phyloP scores from a whole-genome alignment of 2,797 vertebrate genomes.

The Sebastes baramenuke region DNA sequence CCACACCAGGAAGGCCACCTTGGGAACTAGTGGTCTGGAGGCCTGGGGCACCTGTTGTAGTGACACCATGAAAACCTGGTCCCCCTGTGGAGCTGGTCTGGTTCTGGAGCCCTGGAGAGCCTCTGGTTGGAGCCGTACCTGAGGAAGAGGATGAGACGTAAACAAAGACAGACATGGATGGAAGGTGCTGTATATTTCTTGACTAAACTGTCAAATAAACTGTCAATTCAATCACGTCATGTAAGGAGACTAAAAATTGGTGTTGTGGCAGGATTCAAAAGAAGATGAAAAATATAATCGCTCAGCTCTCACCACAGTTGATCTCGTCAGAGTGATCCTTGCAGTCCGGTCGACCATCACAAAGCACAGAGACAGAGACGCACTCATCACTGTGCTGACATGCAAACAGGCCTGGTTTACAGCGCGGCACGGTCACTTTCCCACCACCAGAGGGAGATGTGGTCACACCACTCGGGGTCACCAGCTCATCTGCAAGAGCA shows the following conservation, averaged over 20 bases:
- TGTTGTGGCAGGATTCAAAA: neutral
- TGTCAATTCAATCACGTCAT: neutral
- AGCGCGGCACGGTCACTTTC: conserved; percentile 65
- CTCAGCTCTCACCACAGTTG: conserved; percentile 71
- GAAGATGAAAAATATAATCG: neutral
- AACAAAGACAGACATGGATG: neutral
- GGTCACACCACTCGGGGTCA: conserved; percentile 68
- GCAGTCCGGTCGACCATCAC: conserved; percentile 85
- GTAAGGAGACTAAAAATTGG: neutral
- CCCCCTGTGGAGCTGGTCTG: conserved; percentile 66
- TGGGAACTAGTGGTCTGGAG: conserved; percentile 62
- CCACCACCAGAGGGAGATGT: conserved; percentile 51
- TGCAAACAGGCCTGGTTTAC: conserved; percentile 69
- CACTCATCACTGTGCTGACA: conserved; percentile 77
- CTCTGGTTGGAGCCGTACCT: conserved; percentile 60
- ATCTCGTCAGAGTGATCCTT: conserved; percentile 85
- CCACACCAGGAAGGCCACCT: conserved; percentile 70
- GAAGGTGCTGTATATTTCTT: neutral
- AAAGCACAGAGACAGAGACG: conserved; percentile 77
- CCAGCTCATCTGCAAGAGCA: conserved; percentile 71
- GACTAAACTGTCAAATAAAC: neutral
- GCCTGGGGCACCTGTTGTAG: conserved; percentile 69
- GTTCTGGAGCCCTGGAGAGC: conserved; percentile 75
- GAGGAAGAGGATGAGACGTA: neutral
- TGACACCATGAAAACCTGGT: conserved; percentile 66